Evolutionary conservation across 2,888 invertebrate species (phyloP), one percentile per base, ranked within the genome.

Genomic region (Crocallis elinguaria): DNA sequence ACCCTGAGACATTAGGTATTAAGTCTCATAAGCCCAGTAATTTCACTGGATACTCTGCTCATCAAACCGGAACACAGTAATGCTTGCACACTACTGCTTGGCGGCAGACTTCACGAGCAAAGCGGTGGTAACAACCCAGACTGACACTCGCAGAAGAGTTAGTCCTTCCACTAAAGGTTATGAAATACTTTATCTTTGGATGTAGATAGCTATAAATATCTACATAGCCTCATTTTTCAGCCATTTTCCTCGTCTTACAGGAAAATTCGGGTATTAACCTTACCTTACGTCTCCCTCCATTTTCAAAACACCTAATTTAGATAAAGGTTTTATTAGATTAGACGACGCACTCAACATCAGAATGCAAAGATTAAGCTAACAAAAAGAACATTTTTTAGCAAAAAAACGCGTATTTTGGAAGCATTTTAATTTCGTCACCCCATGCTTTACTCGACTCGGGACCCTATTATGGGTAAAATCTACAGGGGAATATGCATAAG

Each of bases 271-370:
- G 36, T 43, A 43, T 43, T 41, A 36, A 41, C 35, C 45, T 29
- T 30, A 25, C 46, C 17, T 41, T 46, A 30, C 41, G 25, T 42
- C 25, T 37, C 30, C 39, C 35, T 23, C n/a, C 36, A 41, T 53
- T 46, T 48, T 48, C 27, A 27, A 33, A 53, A 38, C 37, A 53
- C 27, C 43, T 48, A 38, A 48, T 53, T 38, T 48, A 43, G 53
- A 53, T 53, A 53, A 53, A 53, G 48, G 32, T 52, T 38, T 35
- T 43, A 48, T 38, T 53, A 46, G 43, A 48, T 48, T 42, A 43
- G 38, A 37, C 37, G 41, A 43, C 25, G 21, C 32, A 37, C 46
- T 46, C 36, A 16, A 16, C 35, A 21, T 33, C 17, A 29, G 27
- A 14, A 29, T 29, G 21, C 29, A 4, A 23, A 29, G 27, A 45